These are phyloP conservation scores for Hippocampus zosterae DNA, from an alignment of 2,113 vertebrate genomes.

Conservation along the genomic window DNA sequence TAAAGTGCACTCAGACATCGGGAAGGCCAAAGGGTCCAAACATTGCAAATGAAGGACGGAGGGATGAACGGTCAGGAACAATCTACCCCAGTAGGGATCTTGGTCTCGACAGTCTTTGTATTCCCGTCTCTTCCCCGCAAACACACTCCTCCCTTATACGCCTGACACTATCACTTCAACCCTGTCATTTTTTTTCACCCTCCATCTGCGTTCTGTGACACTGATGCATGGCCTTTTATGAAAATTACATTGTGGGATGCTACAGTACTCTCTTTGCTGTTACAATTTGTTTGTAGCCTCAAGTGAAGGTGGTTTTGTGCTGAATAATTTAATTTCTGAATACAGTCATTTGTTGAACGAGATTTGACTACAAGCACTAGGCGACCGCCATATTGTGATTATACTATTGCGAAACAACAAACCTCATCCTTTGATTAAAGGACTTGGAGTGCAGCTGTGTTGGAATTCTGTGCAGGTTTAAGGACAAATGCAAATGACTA, in stretches of 20 bases:
- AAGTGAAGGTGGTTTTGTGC: background rate
- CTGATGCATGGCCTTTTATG: background rate
- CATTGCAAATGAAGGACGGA: slow-evolving; percentile 33
- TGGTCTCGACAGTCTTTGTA: background rate
- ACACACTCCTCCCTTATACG: background rate
- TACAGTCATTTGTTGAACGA: background rate
- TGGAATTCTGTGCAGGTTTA: background rate
- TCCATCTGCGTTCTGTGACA: slow-evolving; percentile 22
- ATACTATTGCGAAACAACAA: background rate
- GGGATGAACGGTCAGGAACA: slow-evolving; percentile 20
- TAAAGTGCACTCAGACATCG: slow-evolving; percentile 52
- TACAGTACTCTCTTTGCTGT: background rate
- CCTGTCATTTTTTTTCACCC: slow-evolving; percentile 28
- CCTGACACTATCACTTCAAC: slow-evolving; percentile 16
- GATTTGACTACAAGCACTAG: background rate
- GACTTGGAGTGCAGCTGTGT: background rate
- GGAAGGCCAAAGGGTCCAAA: slow-evolving; percentile 48
- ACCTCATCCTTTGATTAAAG: background rate
- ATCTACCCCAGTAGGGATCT: slow-evolving; percentile 38
- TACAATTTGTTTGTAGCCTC: background rate
- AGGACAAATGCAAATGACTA: slow-evolving; percentile 3
- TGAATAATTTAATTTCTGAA: too few relatives aligned
- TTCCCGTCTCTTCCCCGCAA: background rate
- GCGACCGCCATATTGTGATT: too few relatives aligned
- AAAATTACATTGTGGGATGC: background rate